These are phyloP conservation scores for Turdus rufiventris DNA, from an alignment of 2,113 vertebrate genomes.

Conservation along the genomic window DNA sequence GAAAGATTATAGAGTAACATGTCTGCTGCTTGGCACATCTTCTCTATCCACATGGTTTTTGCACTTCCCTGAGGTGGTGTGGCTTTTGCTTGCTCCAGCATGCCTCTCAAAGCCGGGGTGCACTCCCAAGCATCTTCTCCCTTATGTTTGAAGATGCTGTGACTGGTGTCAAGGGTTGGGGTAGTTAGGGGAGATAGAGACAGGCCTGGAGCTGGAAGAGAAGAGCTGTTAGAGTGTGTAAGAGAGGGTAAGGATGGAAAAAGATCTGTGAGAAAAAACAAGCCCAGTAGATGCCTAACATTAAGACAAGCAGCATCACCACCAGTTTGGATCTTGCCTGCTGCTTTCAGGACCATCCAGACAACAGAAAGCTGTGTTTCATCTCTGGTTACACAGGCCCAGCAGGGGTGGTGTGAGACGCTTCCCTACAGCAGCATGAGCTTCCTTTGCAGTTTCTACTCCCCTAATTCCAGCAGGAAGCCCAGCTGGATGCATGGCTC, in stretches of 20 bases:
- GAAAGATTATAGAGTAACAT: background rate
- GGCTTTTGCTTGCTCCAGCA: background rate
- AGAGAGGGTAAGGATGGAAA: background rate
- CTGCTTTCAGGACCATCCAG: background rate
- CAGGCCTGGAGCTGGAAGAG: background rate
- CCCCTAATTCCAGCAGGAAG: background rate
- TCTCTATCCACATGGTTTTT: background rate
- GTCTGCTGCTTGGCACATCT: background rate
- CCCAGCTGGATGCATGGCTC: background rate
- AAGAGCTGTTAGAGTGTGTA: background rate
- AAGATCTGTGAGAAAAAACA: background rate
- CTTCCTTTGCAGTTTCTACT: background rate
- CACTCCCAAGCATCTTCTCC: background rate
- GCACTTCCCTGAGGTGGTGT: background rate
- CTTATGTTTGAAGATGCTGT: rapidly evolving
- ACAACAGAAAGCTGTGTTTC: background rate
- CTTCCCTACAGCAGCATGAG: rapidly evolving
- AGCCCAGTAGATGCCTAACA: background rate
- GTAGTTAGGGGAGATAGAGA: background rate
- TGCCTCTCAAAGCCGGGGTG: background rate
- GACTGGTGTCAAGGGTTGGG: background rate
- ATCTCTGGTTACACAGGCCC: background rate
- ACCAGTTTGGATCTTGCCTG: rapidly evolving
- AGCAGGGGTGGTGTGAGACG: background rate
- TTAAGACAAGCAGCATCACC: background rate